Percentiles rank a stretch among this genome's conserved stretches.
phyloP scores from a whole-genome alignment of 2,797 vertebrate genomes.

The Artibeus lituratus region DNA sequence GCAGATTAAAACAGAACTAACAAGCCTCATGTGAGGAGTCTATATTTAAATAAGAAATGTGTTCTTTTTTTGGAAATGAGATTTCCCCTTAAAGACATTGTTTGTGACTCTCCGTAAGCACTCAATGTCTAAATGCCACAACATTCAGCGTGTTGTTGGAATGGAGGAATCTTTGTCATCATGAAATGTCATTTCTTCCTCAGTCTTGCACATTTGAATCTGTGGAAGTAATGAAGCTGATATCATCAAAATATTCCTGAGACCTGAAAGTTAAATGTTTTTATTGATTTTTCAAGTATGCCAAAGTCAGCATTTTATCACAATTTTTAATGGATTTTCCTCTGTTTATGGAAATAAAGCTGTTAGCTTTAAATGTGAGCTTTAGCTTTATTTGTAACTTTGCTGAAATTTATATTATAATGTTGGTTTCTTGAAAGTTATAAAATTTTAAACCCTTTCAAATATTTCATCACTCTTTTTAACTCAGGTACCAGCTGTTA shows the following conservation, averaged over 20 bases:
- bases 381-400: conserved; percentile 48
- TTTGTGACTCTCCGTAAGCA: conserved; percentile 24
- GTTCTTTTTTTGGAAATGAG: conserved; percentile 54
- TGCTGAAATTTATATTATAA: conserved; percentile 42
- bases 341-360: conserved; percentile 58
- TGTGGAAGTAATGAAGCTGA: conserved; percentile 54
- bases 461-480: conserved; percentile 26
- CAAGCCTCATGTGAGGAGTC: conserved; percentile 62
- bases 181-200: conserved; percentile 61
- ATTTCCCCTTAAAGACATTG: conserved; percentile 50
- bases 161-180: conserved; percentile 39
- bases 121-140: background rate
- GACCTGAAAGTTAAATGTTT: conserved; percentile 67
- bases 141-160: conserved; percentile 1
- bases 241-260: conserved; percentile 44
- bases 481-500: background rate
- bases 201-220: conserved; percentile 56
- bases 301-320: conserved; percentile 58
- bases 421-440: conserved; percentile 39
- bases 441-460: conserved; percentile 45
- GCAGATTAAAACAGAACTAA: conserved; percentile 75
- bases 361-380: conserved; percentile 57
- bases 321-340: conserved; percentile 72
- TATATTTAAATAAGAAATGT: conserved; percentile 72
- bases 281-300: conserved; percentile 64